Percentiles rank a stretch among this genome's conserved stretches.
These are phyloP conservation scores for Chalcosyrphus nemorum DNA, from an alignment of 2,888 invertebrate genomes.

Conservation along the genomic window DNA sequence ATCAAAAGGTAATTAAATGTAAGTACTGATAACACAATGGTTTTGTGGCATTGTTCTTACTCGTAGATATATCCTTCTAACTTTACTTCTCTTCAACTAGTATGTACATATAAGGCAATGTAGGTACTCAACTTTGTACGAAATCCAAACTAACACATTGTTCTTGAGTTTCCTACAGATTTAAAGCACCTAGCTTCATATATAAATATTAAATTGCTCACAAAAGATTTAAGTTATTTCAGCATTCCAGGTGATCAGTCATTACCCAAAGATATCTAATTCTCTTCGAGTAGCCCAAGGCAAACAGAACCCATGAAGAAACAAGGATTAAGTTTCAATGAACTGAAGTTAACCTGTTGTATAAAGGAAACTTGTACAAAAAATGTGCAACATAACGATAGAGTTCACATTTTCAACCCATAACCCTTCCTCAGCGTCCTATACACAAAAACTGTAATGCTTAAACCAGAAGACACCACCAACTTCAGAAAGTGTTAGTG, in stretches of 20 bases:
- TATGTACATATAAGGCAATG: too few species aligned
- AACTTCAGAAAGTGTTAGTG: conserved; percentile 5
- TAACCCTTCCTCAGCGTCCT: neutral
- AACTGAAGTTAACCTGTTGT: conserved; percentile 4
- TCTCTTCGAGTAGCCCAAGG: neutral
- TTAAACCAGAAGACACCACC: neutral
- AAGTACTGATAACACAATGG: too few species aligned
- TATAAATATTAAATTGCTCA: too few species aligned
- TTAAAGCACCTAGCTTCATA: too few species aligned
- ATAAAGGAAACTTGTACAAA: neutral
- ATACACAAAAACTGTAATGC: neutral
- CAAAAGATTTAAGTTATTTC: too few species aligned
- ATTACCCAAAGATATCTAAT: neutral
- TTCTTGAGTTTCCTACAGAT: too few species aligned
- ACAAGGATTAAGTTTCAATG: neutral
- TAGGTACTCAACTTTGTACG: too few species aligned
- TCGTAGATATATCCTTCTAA: too few species aligned
- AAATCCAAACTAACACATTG: too few species aligned
- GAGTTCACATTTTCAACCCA: conserved; percentile 1
- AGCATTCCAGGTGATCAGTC: conserved; percentile 1
- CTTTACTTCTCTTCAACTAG: too few species aligned
- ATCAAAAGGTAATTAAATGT: too few species aligned
- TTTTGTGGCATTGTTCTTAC: too few species aligned
- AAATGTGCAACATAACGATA: neutral
- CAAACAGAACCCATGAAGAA: neutral